A percentile compares a stretch with the other conserved stretches of the same genome.
These are phyloP conservation scores for Chrysogorgia sp. DNA, from an alignment of 92 coral and sea anemone species.

Conservation along the genomic window DNA sequence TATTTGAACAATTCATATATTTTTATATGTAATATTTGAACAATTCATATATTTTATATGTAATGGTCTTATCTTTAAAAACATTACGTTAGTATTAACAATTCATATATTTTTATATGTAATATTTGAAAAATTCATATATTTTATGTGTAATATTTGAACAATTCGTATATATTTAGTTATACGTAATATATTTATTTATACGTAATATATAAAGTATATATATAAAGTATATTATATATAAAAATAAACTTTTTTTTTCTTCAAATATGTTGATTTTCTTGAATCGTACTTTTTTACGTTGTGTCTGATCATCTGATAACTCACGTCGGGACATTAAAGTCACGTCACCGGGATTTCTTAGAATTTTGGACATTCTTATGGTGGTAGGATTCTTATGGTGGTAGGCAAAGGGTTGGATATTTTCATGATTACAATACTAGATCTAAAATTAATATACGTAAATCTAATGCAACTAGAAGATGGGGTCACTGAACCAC, in stretches of 20 bases:
- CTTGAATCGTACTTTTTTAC: slow-evolving; percentile 33
- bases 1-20: no score
- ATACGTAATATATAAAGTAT: slow-evolving; percentile 3
- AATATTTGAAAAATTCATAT: no score
- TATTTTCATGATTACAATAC: no score
- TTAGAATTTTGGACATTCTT: slow-evolving; percentile 26
- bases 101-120: no score
- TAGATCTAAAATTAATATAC: no score
- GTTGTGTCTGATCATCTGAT: slow-evolving; percentile 17
- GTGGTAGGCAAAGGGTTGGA: slow-evolving; percentile 58
- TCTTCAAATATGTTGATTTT: background rate
- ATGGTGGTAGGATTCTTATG: slow-evolving; percentile 32
- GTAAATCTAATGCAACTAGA: no score
- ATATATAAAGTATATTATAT: slow-evolving; percentile 9
- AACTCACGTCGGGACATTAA: slow-evolving; percentile 46
- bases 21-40: background rate
- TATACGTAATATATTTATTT: background rate
- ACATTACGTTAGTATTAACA: no score
- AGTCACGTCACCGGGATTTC: slow-evolving; percentile 51
- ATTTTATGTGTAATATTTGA: background rate
- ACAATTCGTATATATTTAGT: background rate
- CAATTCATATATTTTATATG: background rate
- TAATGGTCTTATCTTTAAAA: background rate
- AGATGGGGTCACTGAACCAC: no score
- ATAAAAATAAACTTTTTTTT: slow-evolving; percentile 14